These are phyloP conservation scores for Embidobia sp. DNA, from an alignment of 2,888 invertebrate genomes.

Conservation along the genomic window DNA sequence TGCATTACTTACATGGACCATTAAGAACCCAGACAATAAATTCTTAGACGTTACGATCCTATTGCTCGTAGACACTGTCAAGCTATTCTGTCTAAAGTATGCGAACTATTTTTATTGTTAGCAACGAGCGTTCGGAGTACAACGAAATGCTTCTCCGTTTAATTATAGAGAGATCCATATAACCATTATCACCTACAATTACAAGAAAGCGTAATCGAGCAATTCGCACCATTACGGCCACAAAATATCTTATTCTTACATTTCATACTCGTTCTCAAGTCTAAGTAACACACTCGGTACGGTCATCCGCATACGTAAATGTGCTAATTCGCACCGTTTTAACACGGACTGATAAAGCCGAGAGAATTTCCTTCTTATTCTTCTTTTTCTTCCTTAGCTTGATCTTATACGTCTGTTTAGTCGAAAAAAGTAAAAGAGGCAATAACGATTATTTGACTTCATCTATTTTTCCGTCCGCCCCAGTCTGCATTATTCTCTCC, in stretches of 20 bases:
- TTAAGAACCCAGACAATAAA: too few relatives aligned
- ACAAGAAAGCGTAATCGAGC: conserved; percentile 70
- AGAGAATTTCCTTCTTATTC: too few relatives aligned
- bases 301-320: too few relatives aligned
- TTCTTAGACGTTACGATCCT: conserved; percentile 11
- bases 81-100: conserved; percentile 9
- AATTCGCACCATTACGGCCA: conserved; percentile 64
- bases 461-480: conserved; percentile 23
- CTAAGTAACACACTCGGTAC: too few relatives aligned
- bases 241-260: conserved; percentile 13
- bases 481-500: conserved; percentile 36
- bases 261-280: conserved; percentile 11
- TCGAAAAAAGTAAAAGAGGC: too few relatives aligned
- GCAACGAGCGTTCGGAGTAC: conserved; percentile 26
- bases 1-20: too few relatives aligned
- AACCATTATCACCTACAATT: too few relatives aligned
- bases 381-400: too few relatives aligned
- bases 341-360: too few relatives aligned
- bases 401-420: too few relatives aligned
- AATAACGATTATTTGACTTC: conserved; percentile 15
- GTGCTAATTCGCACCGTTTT: too few relatives aligned
- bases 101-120: conserved; percentile 33
- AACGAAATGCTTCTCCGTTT: conserved; percentile 68
- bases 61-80: conserved; percentile 43
- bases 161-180: conserved; percentile 65